Percentiles rank a stretch among this genome's conserved stretches.
Conservation (phyloP, 2,888 invertebrate species). For the Diloba caeruleocephala region DNA sequence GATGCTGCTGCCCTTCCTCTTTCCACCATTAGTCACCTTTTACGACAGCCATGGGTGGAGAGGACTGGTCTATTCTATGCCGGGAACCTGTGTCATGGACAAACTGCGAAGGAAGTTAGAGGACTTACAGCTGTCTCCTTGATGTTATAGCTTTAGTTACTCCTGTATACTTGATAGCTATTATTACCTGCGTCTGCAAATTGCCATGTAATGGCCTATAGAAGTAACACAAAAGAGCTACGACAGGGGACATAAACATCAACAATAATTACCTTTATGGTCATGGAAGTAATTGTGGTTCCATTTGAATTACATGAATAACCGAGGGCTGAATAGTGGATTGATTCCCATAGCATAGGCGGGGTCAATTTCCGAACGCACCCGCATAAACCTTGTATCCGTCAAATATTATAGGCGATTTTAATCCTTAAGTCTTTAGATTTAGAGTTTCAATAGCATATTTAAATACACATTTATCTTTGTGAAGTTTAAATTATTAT, state of each 20-base stretch:
- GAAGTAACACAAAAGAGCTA: slow-evolving; percentile 11
- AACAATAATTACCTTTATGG: slow-evolving; percentile 30
- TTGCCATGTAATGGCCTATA: neutral
- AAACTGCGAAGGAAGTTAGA: too few species aligned
- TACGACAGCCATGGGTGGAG: too few species aligned
- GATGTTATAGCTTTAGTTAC: too few species aligned
- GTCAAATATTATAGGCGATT: slow-evolving; percentile 45
- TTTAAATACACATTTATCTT: slow-evolving; percentile 45
- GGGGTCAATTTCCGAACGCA: slow-evolving; percentile 72
- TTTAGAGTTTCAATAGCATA: slow-evolving; percentile 56
- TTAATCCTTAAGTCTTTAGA: slow-evolving; percentile 51
- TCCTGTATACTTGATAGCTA: too few species aligned
- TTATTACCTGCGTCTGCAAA: too few species aligned
- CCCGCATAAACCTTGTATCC: slow-evolving; percentile 67
- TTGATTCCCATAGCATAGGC: slow-evolving; percentile 57
- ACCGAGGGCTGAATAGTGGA: slow-evolving; percentile 43
- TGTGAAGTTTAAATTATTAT: slow-evolving; percentile 51
- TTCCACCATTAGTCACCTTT: too few species aligned
- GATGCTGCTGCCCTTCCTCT: too few species aligned
- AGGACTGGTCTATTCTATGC: too few species aligned
- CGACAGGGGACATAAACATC: slow-evolving; percentile 9
- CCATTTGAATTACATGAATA: slow-evolving; percentile 50
- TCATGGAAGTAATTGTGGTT: slow-evolving; percentile 32
- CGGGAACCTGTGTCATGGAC: too few species aligned
- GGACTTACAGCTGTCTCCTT: too few species aligned